Base-by-base conservation (phyloP, 2,797 vertebrate species). In the Enteromius anoplus region DNA sequence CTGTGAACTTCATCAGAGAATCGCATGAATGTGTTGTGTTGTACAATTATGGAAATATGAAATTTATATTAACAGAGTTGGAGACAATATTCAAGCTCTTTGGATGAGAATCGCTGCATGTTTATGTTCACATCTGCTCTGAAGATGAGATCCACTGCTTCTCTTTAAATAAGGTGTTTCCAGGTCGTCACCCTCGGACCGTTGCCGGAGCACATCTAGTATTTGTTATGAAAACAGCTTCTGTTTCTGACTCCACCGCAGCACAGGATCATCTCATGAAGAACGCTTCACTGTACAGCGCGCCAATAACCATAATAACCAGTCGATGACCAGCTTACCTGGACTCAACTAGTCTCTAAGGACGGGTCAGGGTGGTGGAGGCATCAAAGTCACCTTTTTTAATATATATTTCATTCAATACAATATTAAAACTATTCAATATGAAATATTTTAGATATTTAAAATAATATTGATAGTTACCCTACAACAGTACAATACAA, bases 181-280 rank as follows among this genome's bases (percentile, higher is more conserved):
- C 64, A 66, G 64, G 32, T 21, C 64, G 19, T 34, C 11, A 21
- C 15, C 15, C 62, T 29, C 62, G 2, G 9, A n/a, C 23, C 1
- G 23, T 32, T 64, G 47, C 42, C 5, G 15, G 15, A 77, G 8
- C 42, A 45, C 5, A 2, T 32, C 14, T 42, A 15, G 5, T 10
- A 12, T 76, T 66, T 78, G 60, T 64, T n/a, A 32, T 78, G 60
- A 40, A 49, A 78, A 77, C 58, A 12, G 2, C 42, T 45, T 47
- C 23, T 62, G 53, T n/a, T 60, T 62, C 42, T 2, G 58, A 55
- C 34, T 60, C 32, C 2, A 37, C 19, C 9, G 11, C 37, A 37
- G 51, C 34, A 58, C 73, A 75, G 15, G 19, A 23, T 75, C 26
- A 55, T 9, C 51, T 29, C 34, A 29, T 34, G 62, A 65, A 32